Base-by-base conservation (phyloP, 1,140 invertebrate species). In the Cataglyphis hispanica region DNA sequence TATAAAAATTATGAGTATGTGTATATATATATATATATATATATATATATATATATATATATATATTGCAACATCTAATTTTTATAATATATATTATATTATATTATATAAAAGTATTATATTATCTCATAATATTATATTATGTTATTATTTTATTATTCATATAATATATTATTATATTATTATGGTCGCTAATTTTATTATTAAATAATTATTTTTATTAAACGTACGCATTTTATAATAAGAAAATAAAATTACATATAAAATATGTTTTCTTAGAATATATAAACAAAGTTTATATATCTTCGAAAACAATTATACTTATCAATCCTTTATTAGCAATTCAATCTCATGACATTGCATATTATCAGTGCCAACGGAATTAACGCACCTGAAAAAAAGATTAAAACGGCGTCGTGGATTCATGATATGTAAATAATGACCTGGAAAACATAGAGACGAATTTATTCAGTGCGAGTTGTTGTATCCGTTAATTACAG, bases 401-500 rank as follows among this genome's bases (percentile, higher is more conserved):
- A 31, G 43, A 34, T 5, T 19, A 0, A 43, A 61, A 11, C 11
- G 58, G 16, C 16, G 3, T 2, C 43, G 19, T 64, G 43, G 19
- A 34, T 50, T 50, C 64, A 74, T 84, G 7, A 61, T 78, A 80
- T 67, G 63, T 80, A 27, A 60, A 27, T 27, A 40, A 43, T 67
- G 40, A 19, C n/a, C 34, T 40, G 50, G 22, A 61, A 80, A 85
- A 58, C 37, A 67, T 22, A 58, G n/a, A 80, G 50, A 31, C 16
- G 61, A 77, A 84, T 84, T 84, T 75, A 84, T 84, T 66, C 61
- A 31, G 27, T n/a, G 72, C 43, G 43, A 77, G 61, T 84, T 84
- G 69, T 77, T 84, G 53, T 69, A 61, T 74, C 67, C 67, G 78
- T 83, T 83, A 83, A 83, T 83, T 83, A 83, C 25, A 83, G 56